phyloP scores from a whole-genome alignment of 1,140 invertebrate genomes.

The Cydia fagiglandana region DNA sequence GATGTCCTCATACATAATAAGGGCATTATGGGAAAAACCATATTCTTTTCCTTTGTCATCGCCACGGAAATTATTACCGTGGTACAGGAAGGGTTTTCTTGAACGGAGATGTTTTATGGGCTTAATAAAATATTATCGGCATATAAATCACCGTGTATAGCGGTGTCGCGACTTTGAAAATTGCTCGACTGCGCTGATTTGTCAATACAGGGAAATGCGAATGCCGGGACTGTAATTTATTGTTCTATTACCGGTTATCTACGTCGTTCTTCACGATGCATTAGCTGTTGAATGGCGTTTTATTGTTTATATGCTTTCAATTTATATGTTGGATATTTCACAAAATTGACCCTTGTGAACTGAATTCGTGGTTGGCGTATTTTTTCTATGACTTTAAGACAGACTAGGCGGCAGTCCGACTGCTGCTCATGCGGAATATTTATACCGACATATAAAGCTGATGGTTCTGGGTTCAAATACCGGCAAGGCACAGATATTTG shows the following conservation, averaged over 20 bases:
- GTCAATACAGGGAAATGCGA: slow-evolving; percentile 30
- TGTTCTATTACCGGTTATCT: neutral
- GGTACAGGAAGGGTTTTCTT: slow-evolving; percentile 55
- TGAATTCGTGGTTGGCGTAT: too few relatives aligned
- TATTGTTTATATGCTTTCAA: too few relatives aligned
- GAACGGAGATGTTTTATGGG: slow-evolving; percentile 62
- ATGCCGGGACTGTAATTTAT: neutral
- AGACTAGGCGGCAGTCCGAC: too few relatives aligned
- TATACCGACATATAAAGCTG: too few relatives aligned
- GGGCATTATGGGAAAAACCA: slow-evolving; percentile 32
- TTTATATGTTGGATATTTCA: too few relatives aligned
- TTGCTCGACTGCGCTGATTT: slow-evolving; percentile 43
- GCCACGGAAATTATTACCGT: slow-evolving; percentile 48
- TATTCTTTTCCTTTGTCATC: slow-evolving; percentile 52
- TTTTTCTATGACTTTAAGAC: too few relatives aligned
- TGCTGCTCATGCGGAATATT: neutral
- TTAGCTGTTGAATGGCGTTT: too few relatives aligned
- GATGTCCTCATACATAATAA: slow-evolving; percentile 26
- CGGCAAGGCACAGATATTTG: too few relatives aligned
- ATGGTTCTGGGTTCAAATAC: too few relatives aligned
- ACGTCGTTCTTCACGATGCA: too few relatives aligned
- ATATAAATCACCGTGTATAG: slow-evolving; percentile 62
- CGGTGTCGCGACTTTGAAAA: slow-evolving; percentile 53
- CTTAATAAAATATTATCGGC: slow-evolving; percentile 67
- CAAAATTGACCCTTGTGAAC: too few relatives aligned